Percentiles rank a stretch among this genome's conserved stretches.
Evolutionary conservation across 2,113 vertebrate species (phyloP).

Genomic region (Halcyon senegalensis): DNA sequence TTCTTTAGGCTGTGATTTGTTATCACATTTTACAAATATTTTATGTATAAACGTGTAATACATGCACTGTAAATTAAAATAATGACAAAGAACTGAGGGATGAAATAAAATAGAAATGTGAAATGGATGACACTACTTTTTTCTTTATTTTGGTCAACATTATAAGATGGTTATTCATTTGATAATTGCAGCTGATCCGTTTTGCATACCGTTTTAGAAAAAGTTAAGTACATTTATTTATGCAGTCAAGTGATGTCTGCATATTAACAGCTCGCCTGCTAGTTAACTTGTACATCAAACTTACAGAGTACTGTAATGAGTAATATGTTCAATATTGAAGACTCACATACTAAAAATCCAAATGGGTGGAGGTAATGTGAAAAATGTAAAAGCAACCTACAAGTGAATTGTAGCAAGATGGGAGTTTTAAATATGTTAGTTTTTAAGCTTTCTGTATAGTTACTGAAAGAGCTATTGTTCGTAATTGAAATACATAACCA

Average conservation of each 20-base stretch:
- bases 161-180: not conserved
- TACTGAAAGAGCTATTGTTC: not conserved
- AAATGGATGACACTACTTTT: not conserved
- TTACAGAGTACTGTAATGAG: not conserved
- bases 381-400: not conserved
- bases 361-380: not conserved
- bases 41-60: not conserved
- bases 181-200: not conserved
- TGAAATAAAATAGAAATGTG: not conserved
- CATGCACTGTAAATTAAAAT: not conserved
- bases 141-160: not conserved
- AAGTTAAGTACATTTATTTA: not conserved
- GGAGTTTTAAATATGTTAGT: not conserved
- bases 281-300: not conserved
- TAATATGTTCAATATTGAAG: not conserved
- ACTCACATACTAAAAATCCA: not conserved
- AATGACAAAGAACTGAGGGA: not conserved
- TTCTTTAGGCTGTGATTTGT: not conserved
- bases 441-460: not conserved
- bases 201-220: not conserved
- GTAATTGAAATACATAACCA: not conserved
- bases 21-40: not conserved
- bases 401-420: not conserved
- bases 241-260: not conserved
- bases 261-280: rapidly evolving